phyloP scores from a whole-genome alignment of 2,113 vertebrate species.

The Zosterops borbonicus region DNA sequence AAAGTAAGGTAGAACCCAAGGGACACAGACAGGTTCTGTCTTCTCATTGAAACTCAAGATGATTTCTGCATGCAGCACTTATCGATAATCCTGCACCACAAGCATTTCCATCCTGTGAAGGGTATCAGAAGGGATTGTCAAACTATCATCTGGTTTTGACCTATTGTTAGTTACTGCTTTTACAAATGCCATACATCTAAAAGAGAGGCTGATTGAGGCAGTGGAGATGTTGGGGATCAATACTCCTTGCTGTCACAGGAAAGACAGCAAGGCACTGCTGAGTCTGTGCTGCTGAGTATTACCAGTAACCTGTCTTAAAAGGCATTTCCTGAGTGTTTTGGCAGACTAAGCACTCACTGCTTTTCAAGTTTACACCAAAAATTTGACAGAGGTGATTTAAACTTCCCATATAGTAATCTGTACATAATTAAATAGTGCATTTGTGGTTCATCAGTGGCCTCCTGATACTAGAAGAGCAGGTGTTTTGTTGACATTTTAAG shows the following conservation, averaged over 20 bases:
- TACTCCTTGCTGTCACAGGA: not conserved
- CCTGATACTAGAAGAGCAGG: not conserved
- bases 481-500: constrained; percentile 43
- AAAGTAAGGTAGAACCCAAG: not conserved
- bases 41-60: not conserved
- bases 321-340: not conserved
- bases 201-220: not conserved
- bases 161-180: not conserved
- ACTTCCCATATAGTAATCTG: not conserved
- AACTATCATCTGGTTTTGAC: not conserved
- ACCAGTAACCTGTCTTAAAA: not conserved
- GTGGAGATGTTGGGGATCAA: not conserved
- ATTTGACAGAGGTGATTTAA: not conserved
- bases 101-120: not conserved
- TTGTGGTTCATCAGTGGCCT: not conserved
- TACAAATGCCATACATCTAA: not conserved
- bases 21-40: not conserved
- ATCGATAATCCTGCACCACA: not conserved
- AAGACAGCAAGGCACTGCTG: not conserved
- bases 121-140: not conserved
- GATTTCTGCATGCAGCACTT: not conserved
- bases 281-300: not conserved
- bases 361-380: not conserved
- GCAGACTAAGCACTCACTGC: not conserved
- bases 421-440: not conserved